Evolutionary conservation across 2,113 vertebrate species (phyloP).

Genomic region (Aegithalos caudatus): DNA sequence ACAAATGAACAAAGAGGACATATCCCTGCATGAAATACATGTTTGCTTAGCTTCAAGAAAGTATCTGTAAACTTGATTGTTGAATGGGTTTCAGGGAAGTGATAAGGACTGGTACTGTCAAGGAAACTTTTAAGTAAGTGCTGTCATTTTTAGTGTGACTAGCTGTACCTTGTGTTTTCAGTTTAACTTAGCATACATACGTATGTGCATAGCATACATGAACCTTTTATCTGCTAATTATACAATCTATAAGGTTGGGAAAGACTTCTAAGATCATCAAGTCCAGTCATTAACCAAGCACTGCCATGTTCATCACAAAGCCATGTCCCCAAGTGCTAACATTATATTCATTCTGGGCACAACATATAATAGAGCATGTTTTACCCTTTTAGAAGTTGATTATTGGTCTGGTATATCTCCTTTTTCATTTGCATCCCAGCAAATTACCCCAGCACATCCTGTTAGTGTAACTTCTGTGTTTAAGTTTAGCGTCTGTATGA

Average conservation of each 20-base stretch:
- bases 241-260: background rate
- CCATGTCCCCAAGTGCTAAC: background rate
- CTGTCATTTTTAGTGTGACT: background rate
- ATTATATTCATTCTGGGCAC: background rate
- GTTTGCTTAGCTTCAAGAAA: background rate
- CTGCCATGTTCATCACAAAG: background rate
- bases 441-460: background rate
- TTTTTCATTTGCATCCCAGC: background rate
- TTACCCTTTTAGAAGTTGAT: background rate
- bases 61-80: background rate
- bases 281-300: background rate
- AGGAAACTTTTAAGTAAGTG: background rate
- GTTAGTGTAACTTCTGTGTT: background rate
- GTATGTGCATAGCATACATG: background rate
- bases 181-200: background rate
- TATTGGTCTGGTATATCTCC: background rate
- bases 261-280: background rate
- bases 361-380: background rate
- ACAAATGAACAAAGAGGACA: background rate
- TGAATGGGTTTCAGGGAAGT: background rate
- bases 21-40: background rate
- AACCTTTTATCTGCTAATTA: background rate
- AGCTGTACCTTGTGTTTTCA: background rate
- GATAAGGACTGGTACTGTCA: background rate
- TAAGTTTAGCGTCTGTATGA: background rate